Base-by-base conservation (phyloP, 2,113 vertebrate genomes). In the Mus pahari region DNA sequence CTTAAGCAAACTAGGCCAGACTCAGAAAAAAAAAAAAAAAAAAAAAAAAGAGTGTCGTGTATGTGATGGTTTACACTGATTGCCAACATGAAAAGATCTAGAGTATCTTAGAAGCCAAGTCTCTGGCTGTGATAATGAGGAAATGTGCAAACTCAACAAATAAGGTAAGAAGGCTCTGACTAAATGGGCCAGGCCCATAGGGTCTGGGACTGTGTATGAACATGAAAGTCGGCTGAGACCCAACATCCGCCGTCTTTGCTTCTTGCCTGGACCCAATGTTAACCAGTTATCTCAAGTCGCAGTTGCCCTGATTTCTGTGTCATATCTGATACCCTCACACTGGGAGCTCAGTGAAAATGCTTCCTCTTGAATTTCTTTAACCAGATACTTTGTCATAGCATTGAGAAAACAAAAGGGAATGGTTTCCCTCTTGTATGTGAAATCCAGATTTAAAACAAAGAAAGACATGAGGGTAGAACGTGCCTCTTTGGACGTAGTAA, bases 291-390 rank as follows among this genome's bases (percentile, higher is more conserved):
- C 19, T 50, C 17, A 50, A 33, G 2, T 50, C 13, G 2, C 39
- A 48, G 9, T 26, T 31, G 24, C 39, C 55, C 28, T 3, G n/a
- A 42, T 39, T 31, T 84, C 58, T 45, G 3, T 39, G 19, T 84
- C 36, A 42, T 31, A 9, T 4, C 5, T 10, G 1, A 0, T 33
- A 66, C 20, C 8, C 26, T 66, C n/a, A 28, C 10, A 4, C 8
- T 26, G 20, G 39, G 13, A 42, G 6, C 26, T 33, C 60, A 86
- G 26, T 6, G 10, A 66, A 33, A 66, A 31, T 0, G 9, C 9
- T 42, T 45, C 14, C 14, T 33, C 5, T 33, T 66, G 9, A 48
- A 58, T 7, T 48, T 66, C 28, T 33, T 58, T 24, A n/a, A 45
- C 26, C 16, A 45, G 24, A 45, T 66, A 36, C 20, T 66, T 48